Base-by-base conservation (phyloP, 2,888 invertebrate species). In the Archips xylosteana region DNA sequence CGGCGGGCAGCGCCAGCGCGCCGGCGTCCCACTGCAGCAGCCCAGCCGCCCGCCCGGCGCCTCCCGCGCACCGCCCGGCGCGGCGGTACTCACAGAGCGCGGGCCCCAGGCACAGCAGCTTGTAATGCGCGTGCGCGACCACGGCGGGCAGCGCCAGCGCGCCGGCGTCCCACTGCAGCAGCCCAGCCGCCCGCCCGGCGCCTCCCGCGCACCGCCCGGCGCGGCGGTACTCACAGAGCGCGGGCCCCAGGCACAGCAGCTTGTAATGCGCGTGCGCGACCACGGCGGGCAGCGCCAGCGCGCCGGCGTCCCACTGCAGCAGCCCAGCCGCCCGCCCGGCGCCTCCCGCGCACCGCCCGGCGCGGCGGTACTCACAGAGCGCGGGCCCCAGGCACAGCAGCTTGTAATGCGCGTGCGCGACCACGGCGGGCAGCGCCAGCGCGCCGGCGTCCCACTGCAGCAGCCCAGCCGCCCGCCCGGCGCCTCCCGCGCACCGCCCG, bases 401-500 rank as follows among this genome's bases (percentile, higher is more conserved):
- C 80, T 92, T 92, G 78, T 94, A 88, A 70, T 92, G 88, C 12
- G 92, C 92, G 75, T 94, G 94, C 77, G 89, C 92, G 0, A 97
- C 96, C 12, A 97, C 90, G 74, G 97, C 96, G 88, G 97, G 97
- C 92, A 98, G 94, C 0, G 96, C 96, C 77, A 97, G 75, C 2
- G 89, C 96, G 0, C 97, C 97, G 67, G 95, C 95, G 32, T 95
- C 94, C 98, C 98, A 98, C 80, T 96, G 96, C 65, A 98, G 96
- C 61, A 96, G 86, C 71, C 96, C 81, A 97, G 96, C 85, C 98
- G 83, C 96, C 97, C 75, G 95, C 84, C 78, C 76, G 47, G 70
- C 78, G 45, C 51, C 64, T 54, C 68, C 68, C 96, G 78, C 96
- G n/a, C 69, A 73, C 78, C 76, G 0, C 96, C 96, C 69, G 74